Conservation (phyloP, 2,888 invertebrate species). For the Dryobotodes eremita region DNA sequence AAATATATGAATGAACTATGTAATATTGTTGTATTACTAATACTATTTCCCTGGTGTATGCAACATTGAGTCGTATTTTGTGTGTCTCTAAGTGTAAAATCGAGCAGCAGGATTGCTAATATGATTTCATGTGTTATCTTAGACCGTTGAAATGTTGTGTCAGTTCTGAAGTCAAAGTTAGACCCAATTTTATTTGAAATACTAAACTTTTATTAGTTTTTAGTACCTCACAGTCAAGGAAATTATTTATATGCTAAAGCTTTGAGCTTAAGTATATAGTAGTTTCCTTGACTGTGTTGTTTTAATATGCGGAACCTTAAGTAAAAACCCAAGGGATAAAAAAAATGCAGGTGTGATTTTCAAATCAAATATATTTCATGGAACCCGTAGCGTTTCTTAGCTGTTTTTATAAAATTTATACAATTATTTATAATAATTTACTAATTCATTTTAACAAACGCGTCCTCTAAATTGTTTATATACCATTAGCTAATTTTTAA, state of each 20-base stretch:
- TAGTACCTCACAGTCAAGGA: neutral
- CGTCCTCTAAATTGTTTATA: slow-evolving; percentile 79
- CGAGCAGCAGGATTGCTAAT: neutral
- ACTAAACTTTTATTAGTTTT: neutral
- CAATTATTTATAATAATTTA: slow-evolving; percentile 79
- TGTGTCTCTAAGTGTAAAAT: slow-evolving; percentile 14
- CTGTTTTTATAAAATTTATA: slow-evolving; percentile 88
- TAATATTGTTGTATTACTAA: slow-evolving; percentile 30
- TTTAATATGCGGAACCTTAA: neutral
- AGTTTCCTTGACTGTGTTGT: neutral
- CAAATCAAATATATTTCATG: slow-evolving; percentile 89
- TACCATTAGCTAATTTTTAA: slow-evolving; percentile 73
- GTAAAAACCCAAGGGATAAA: slow-evolving; percentile 43
- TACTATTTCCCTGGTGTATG: neutral
- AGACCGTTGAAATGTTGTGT: neutral
- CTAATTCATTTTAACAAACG: slow-evolving; percentile 82
- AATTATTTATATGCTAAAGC: too few species aligned
- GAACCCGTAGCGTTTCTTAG: slow-evolving; percentile 91
- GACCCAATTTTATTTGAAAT: neutral
- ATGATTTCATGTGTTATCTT: neutral
- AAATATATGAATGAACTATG: slow-evolving; percentile 58
- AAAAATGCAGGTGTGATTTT: slow-evolving; percentile 79
- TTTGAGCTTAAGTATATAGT: too few species aligned
- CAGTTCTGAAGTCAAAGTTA: neutral
- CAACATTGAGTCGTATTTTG: slow-evolving; percentile 9